These are phyloP conservation scores for Connochaetes taurinus DNA, from an alignment of 2,113 vertebrate species.

Conservation along the genomic window DNA sequence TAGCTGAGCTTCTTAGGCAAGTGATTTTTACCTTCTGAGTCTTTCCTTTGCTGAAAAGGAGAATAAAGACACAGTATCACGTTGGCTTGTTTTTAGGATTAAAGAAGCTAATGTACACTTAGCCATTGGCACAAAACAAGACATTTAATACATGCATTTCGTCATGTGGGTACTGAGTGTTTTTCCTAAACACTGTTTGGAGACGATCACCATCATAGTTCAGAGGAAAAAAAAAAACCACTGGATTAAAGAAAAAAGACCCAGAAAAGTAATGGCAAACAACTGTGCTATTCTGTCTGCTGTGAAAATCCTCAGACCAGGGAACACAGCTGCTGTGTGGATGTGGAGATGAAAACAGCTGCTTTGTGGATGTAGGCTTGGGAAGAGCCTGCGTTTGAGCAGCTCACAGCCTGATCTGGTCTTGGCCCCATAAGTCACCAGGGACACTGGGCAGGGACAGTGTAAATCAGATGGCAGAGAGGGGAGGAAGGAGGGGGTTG, in stretches of 20 bases:
- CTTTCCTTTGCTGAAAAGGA: not conserved
- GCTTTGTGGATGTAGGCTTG: fast-evolving
- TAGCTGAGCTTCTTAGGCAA: not conserved
- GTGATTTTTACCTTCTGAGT: not conserved
- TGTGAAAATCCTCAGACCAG: not conserved
- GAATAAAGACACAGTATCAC: not conserved
- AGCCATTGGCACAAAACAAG: not conserved
- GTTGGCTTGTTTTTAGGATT: not conserved
- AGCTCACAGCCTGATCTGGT: not conserved
- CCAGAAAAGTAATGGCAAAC: not conserved
- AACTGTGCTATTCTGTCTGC: fast-evolving
- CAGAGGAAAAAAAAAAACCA: not conserved
- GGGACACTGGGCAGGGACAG: too few species aligned
- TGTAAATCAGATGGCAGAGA: fast-evolving
- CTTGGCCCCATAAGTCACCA: not conserved
- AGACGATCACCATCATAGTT: not conserved
- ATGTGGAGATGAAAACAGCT: fast-evolving
- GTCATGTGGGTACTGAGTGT: not conserved
- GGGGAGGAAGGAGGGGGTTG: not conserved
- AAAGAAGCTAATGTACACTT: not conserved
- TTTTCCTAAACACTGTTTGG: not conserved
- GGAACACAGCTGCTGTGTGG: not conserved
- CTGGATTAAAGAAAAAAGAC: not conserved
- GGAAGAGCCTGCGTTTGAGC: not conserved
- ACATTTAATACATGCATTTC: too few species aligned